Percentiles rank a stretch among this genome's conserved stretches.
Evolutionary conservation across 2,797 vertebrate species (phyloP).

Genomic region (Sebastiscus tertius): DNA sequence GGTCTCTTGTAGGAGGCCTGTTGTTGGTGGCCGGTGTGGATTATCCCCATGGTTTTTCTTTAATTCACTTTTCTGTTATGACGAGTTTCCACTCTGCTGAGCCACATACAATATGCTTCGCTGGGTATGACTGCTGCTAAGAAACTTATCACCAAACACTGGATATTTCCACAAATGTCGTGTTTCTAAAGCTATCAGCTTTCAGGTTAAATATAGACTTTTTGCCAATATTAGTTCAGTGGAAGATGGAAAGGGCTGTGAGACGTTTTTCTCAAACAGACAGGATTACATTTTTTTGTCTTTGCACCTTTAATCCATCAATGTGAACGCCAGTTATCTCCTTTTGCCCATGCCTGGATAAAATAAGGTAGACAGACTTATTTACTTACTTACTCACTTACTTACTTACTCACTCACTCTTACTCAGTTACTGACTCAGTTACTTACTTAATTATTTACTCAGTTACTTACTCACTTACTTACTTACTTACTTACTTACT

Average conservation of each 20-base stretch:
- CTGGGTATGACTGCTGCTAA: slow-evolving; percentile 22
- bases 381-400: too few species aligned
- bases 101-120: slow-evolving; percentile 18
- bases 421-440: too few species aligned
- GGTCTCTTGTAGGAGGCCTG: not conserved
- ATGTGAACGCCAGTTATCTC: not conserved
- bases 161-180: slow-evolving; percentile 9
- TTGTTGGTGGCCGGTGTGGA: slow-evolving; percentile 6
- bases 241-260: not conserved
- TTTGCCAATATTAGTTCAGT: not conserved
- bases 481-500: too few species aligned
- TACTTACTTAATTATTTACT: too few species aligned
- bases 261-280: not conserved
- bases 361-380: not conserved
- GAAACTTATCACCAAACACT: slow-evolving; percentile 16
- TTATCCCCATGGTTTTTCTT: slow-evolving; percentile 6
- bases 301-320: not conserved
- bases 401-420: too few species aligned
- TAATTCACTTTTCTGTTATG: slow-evolving; percentile 31
- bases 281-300: not conserved
- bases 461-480: too few species aligned
- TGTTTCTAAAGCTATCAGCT: slow-evolving; percentile 9
- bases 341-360: not conserved
- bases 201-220: not conserved
- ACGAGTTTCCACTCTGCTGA: slow-evolving; percentile 44